These are phyloP conservation scores for Tympanuchus pallidicinctus DNA, from an alignment of 2,113 vertebrate species.

Conservation along the genomic window DNA sequence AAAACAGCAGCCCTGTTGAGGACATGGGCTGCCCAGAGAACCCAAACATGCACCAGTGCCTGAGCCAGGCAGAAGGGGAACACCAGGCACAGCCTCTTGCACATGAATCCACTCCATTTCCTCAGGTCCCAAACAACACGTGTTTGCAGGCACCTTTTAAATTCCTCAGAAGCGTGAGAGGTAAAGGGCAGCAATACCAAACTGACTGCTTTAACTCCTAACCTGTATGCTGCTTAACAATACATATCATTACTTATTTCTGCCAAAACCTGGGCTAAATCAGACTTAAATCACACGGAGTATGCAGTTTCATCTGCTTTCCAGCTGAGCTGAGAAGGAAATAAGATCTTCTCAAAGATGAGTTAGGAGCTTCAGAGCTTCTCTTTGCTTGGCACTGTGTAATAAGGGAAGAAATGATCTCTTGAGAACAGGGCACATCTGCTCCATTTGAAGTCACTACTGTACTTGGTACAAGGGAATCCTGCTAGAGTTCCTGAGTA, in stretches of 20 bases:
- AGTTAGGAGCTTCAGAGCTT: not conserved
- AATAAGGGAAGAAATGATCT: not conserved
- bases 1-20: too few species aligned
- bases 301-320: not conserved
- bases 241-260: not conserved
- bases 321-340: not conserved
- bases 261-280: not conserved
- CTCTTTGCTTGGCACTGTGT: not conserved
- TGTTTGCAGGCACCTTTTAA: not conserved
- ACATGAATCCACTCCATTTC: not conserved
- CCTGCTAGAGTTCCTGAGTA: not conserved
- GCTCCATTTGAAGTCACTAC: not conserved
- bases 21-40: too few species aligned
- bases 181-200: not conserved
- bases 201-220: not conserved
- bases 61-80: accelerated
- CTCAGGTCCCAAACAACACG: not conserved
- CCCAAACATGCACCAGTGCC: too few species aligned
- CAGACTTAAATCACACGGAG: not conserved
- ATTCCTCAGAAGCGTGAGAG: accelerated
- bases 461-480: not conserved
- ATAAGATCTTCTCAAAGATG: not conserved
- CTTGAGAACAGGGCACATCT: not conserved
- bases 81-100: not conserved
- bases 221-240: not conserved